A percentile compares a stretch with the other conserved stretches of the same genome.
These are phyloP conservation scores for Caenorhabditis becei DNA, from an alignment of 2,888 invertebrate species.

Conservation along the genomic window DNA sequence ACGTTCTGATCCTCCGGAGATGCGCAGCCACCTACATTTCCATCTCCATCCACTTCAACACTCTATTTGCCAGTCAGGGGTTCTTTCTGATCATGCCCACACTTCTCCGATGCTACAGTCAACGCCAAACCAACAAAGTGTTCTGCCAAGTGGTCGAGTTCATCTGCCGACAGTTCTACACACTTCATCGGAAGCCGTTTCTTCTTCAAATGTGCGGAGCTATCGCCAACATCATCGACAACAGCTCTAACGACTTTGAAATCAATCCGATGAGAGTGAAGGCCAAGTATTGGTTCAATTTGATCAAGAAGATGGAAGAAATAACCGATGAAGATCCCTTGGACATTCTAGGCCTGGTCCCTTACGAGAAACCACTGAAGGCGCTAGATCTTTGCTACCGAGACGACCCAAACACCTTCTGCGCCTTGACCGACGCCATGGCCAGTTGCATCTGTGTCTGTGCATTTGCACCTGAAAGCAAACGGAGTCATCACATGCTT, in stretches of 20 bases:
- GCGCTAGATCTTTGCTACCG: slow-evolving; percentile 99
- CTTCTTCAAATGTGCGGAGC: slow-evolving; percentile 92
- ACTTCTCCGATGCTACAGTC: slow-evolving; percentile 94
- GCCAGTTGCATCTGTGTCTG: slow-evolving; percentile 99
- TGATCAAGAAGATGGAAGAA: slow-evolving; percentile 90
- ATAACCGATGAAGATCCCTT: slow-evolving; percentile 88
- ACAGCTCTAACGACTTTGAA: slow-evolving; percentile 86
- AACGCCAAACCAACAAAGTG: slow-evolving; percentile 95
- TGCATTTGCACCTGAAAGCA: slow-evolving; percentile 96
- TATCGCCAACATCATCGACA: slow-evolving; percentile 95
- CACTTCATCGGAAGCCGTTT: slow-evolving; percentile 88
- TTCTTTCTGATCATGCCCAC: slow-evolving; percentile 98
- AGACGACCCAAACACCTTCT: slow-evolving; percentile 97
- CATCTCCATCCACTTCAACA: slow-evolving; percentile 97
- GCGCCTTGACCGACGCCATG: slow-evolving; percentile 93
- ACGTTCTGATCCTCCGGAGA: slow-evolving; percentile 92
- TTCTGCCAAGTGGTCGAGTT: slow-evolving; percentile 97
- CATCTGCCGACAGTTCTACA: slow-evolving; percentile 97
- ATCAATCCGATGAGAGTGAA: slow-evolving; percentile 91
- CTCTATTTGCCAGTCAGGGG: slow-evolving; percentile 92
- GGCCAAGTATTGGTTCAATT: slow-evolving; percentile 87
- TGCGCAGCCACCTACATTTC: slow-evolving; percentile 98
- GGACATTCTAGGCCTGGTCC: slow-evolving; percentile 85
- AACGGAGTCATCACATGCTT: slow-evolving; percentile 84
- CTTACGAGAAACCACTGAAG: slow-evolving; percentile 79